Base-by-base conservation (phyloP, 2,113 vertebrate species). In the Sula dactylatra region DNA sequence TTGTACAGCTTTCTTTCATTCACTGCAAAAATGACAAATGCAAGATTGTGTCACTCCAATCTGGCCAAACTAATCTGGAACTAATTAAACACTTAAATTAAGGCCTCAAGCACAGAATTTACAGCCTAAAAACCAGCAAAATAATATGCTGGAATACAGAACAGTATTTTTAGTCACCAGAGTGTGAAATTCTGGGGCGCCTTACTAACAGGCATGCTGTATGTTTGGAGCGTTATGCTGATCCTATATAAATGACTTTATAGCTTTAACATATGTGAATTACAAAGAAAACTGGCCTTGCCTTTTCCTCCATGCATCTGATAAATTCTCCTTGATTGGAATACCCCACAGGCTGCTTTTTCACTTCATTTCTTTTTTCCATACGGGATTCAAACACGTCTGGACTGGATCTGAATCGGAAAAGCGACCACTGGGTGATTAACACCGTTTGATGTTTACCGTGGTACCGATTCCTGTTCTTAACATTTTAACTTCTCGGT, bases 251-350 rank as follows among this genome's bases (percentile, higher is more conserved):
- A 42, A 24, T 31, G 25, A 42, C 18, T 25, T 59, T 42, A 44
- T 2, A 82, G 18, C 17, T 66, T 78, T 76, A 73, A 12, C 14
- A 31, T 4, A 34, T 0, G 3, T 13, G 7, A 92, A 83, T 45
- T 40, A 59, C 18, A 79, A 40, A 66, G 38, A 89, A 91, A 67
- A 77, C 2, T 13, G 2, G 54, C 34, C 97, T 98, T 98, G 97
- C 98, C 98, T 99, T 98, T 91, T 99, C 94, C 86, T 99, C 99
- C 98, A 99, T 96, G 50, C 97, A 81, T 82, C 64, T 95, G 90
- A 99, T 80, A 76, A 99, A 99, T 44, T 99, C 99, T 2, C 98
- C 98, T 97, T 99, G 99, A 65, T 95, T 98, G 17, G 99, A 99
- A 44, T 97, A 89, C 34, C 99, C 99, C 11, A 99, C 95, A 0